Conservation (phyloP, 2,888 invertebrate species). For the Dasypogon diadema region DNA sequence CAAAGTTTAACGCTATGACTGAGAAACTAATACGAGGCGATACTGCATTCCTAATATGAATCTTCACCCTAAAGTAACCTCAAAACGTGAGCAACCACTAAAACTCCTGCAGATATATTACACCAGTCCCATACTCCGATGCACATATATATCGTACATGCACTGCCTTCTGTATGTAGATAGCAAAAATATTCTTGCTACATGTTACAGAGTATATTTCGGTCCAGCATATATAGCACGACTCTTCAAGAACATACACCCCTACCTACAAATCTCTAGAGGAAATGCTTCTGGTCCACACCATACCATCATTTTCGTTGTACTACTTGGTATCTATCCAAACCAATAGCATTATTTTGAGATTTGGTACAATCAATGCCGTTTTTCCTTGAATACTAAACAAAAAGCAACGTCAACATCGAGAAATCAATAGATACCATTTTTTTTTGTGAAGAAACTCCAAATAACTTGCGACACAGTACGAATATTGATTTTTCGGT, state of each 20-base stretch:
- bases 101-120: too few relatives aligned
- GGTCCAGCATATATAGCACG: not conserved
- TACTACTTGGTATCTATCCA: not conserved
- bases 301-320: not conserved
- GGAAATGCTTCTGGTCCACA: not conserved
- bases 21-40: not conserved
- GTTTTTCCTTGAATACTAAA: conserved; percentile 32
- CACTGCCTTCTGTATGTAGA: not conserved
- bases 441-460: conserved; percentile 37
- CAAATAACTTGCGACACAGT: conserved; percentile 41
- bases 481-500: conserved; percentile 9
- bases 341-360: not conserved
- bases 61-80: conserved; percentile 17
- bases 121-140: too few relatives aligned
- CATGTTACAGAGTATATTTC: not conserved
- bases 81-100: conserved; percentile 28
- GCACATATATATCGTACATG: not conserved
- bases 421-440: conserved; percentile 10
- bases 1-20: too few relatives aligned
- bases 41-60: conserved; percentile 18
- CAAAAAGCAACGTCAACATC: not conserved
- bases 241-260: not conserved
- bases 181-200: not conserved
- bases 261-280: not conserved
- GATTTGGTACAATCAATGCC: not conserved